Evolutionary conservation across 2,113 vertebrate species (phyloP), one percentile per base, ranked within the genome.

Genomic region (Bungarus multicinctus): DNA sequence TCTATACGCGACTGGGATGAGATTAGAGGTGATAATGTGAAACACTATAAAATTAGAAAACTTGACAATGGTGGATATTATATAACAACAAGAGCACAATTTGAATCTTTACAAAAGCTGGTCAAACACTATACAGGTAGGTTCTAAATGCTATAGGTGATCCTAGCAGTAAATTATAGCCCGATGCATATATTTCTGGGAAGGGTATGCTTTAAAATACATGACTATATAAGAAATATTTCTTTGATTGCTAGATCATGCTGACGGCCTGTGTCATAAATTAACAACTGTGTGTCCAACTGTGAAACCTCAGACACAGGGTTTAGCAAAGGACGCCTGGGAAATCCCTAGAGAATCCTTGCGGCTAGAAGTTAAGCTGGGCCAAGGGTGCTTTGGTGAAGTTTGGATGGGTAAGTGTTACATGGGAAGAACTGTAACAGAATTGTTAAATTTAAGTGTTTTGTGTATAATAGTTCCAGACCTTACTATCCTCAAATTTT

Each of bases 41-140:
- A 99, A 97, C 99, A 99, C 98, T 99, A 99, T 98, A 99, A 99
- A 98, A 99, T 99, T 95, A 98, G 99, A 90, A 99, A 99, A 97
- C 99, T 99, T 96, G 99, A 99, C 97, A 99, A 97, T 74, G 99
- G 99, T 94, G 99, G 99, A 93, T 99, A 99, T 96, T 99, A 99
- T 95, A 99, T 99, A 97, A 99, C 99, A 94, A 99, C 99, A 16
- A 98, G 99, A 94, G 99, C 99, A 85, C 99, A 99, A 96, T 99
- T 99, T 96, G 99, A 99, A 64, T 99, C 98, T 2, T 97, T 99
- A 22, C 99, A 99, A 97, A 99, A 99, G 95, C 86, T 99, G 22
- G 99, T 99, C 96, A 99, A 99, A 96, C 99, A 99, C 97, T 99
- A 99, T 95, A 98, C 99, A 98, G 99, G 99, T 99, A 96, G 93